Base-by-base conservation (phyloP, 2,888 invertebrate genomes). In the Fragum sueziense region DNA sequence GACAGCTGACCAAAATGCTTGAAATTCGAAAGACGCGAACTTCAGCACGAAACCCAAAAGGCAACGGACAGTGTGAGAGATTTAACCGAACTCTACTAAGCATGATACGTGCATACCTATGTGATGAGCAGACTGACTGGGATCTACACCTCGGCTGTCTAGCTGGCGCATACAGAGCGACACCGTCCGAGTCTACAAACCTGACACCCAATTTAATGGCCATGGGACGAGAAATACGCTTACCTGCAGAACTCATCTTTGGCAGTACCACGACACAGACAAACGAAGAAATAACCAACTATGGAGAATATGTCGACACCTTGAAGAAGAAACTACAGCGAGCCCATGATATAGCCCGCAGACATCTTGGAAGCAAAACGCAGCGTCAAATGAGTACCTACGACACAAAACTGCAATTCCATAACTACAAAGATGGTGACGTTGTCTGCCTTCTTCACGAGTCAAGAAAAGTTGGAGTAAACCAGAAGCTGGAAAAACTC, bases 131-230 rank as follows among this genome's bases (percentile, higher is more conserved):
- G 29, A 33, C 27, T 27, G 77, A 80, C 14, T 83, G 80, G 86
- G 84, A 86, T 61, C n/a, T 74, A 7, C 41, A 82, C 25, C 54
- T 85, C 3, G 69, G 70, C 11, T 80, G 54, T 31, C 37, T 85
- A 6, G 71, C 84, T 0, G 80, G 73, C 14, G 86, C 84, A 1
- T 85, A 79, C 27, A 47, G 83, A 51, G 72, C 77, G 2, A 77
- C 79, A 6, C 72, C 74, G 3, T 47, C 77, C 61, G 82, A 77
- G n/a, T n/a, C 54, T 2, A 86, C 82, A 37, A 47, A 61, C 9
- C 29, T 81, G 3, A 81, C 79, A n/a, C 84, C 84, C 11, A 81
- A 85, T 51, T 11, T 85, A 34, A 14, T 84, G 22, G 75, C 75
- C 67, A 33, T 85, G 31, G 84, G 85, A 20, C n/a, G 79, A 7